Percentiles rank a stretch among this genome's conserved stretches.
phyloP scores from a whole-genome alignment of 2,113 vertebrate genomes.

The Plecturocebus donacophilus region DNA sequence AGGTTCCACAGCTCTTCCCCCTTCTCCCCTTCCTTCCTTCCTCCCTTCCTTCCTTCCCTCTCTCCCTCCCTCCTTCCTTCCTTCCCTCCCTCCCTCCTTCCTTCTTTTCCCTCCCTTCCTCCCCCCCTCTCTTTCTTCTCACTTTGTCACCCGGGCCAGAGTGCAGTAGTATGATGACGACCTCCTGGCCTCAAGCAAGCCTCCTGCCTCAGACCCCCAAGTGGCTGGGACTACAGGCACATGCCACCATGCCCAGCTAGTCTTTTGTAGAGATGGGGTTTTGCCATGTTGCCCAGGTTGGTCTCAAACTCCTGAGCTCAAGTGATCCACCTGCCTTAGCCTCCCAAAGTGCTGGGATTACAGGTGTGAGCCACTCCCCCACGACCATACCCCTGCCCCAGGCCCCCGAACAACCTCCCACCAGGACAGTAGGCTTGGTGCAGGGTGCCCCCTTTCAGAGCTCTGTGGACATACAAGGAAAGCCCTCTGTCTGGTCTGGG shows the following conservation, averaged over 20 bases:
- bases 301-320: neutral
- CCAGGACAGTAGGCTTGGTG: neutral
- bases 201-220: neutral
- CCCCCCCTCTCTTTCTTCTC: neutral
- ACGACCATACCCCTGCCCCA: neutral
- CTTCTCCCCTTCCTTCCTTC: too few relatives aligned
- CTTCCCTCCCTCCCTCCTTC: too few relatives aligned
- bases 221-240: too few relatives aligned
- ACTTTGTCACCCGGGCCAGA: neutral
- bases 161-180: neutral
- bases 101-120: too few relatives aligned
- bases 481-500: neutral
- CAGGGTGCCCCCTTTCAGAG: neutral
- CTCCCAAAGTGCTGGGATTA: neutral
- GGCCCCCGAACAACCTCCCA: too few relatives aligned
- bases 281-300: neutral
- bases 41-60: too few relatives aligned
- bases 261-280: neutral
- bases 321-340: neutral
- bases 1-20: neutral
- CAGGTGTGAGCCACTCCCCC: neutral
- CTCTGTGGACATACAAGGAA: accelerated
- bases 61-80: too few relatives aligned
- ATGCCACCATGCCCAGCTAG: neutral
- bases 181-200: neutral